Percentiles rank a stretch among this genome's conserved stretches.
Conservation (phyloP, 2,797 vertebrate species). For the Saxicola maurus region DNA sequence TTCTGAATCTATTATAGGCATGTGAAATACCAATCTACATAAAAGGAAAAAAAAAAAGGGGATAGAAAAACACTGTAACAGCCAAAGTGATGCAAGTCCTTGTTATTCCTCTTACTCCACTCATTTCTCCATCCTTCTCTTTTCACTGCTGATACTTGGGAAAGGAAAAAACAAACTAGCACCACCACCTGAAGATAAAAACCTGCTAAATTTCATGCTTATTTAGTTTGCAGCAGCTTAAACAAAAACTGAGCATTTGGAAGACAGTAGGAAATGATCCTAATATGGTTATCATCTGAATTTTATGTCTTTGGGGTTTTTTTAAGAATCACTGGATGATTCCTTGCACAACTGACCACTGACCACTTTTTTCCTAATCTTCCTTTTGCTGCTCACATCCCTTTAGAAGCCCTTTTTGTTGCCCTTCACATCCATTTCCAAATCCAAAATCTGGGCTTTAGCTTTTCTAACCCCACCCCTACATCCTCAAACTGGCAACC, state of each 20-base stretch:
- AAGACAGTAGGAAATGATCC: neutral
- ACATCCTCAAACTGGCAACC: neutral
- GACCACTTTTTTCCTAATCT: neutral
- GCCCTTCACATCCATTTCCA: neutral
- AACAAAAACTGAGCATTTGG: neutral
- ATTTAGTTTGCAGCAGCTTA: neutral
- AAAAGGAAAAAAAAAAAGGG: neutral
- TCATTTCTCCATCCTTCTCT: neutral
- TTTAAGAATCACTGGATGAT: neutral
- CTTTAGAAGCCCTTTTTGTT: neutral
- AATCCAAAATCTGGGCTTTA: neutral
- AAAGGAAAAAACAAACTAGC: neutral
- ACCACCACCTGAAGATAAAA: neutral
- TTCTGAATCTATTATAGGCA: neutral
- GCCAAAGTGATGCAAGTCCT: neutral
- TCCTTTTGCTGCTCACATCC: neutral
- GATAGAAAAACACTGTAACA: neutral
- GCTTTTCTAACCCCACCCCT: neutral
- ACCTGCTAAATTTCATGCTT: neutral
- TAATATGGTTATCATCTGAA: neutral
- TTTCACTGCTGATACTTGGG: neutral
- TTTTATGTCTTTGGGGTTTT: rapidly evolving
- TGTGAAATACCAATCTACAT: neutral
- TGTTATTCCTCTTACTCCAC: neutral
- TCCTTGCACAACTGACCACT: neutral